Percentiles rank a stretch among this genome's conserved stretches.
phyloP scores from a whole-genome alignment of 2,797 vertebrate genomes.

The Caiman crocodilus region DNA sequence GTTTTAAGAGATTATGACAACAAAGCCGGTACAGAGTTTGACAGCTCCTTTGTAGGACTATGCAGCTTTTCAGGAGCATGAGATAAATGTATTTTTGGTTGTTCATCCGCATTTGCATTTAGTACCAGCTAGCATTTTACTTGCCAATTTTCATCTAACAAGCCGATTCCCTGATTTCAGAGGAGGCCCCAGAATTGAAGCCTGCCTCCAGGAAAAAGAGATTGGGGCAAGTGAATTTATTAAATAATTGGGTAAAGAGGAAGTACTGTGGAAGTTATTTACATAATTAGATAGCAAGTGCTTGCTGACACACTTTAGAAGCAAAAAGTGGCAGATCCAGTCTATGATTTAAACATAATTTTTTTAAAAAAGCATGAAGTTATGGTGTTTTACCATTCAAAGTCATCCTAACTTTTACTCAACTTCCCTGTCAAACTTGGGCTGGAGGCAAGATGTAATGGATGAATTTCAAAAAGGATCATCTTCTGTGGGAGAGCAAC shows the following conservation, averaged over 20 bases:
- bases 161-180: not conserved
- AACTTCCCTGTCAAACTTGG: not conserved
- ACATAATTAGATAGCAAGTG: not conserved
- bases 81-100: not conserved
- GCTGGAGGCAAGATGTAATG: not conserved
- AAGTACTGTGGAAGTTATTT: conserved; percentile 47
- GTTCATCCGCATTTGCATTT: not conserved
- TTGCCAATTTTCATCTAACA: not conserved
- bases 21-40: not conserved
- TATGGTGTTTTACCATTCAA: not conserved
- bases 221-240: no score
- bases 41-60: not conserved
- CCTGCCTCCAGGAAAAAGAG: no score
- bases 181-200: not conserved
- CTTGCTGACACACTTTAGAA: not conserved
- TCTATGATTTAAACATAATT: not conserved
- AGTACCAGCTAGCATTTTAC: not conserved
- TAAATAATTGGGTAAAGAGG: not conserved
- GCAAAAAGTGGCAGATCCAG: not conserved
- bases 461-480: not conserved
- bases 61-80: not conserved
- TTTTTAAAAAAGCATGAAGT: not conserved
- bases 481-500: no score
- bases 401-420: conserved; percentile 1
- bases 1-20: not conserved